Base-by-base conservation (phyloP, 2,888 invertebrate genomes). In the Cerastis leucographa region DNA sequence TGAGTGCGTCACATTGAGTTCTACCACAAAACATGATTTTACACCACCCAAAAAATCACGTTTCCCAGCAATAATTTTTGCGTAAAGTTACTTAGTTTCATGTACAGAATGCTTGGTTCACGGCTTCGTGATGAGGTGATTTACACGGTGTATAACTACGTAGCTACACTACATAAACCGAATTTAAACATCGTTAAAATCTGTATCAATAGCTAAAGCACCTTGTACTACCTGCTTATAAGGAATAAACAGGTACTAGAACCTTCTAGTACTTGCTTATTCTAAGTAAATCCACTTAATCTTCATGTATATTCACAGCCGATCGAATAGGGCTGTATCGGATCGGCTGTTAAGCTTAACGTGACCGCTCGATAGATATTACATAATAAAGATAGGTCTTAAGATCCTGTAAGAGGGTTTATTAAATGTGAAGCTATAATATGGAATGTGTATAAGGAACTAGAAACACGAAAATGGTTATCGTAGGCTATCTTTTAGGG, bases 261-360 rank as follows among this genome's bases (percentile, higher is more conserved):
- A n/a, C 17, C 9, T 8, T 22, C 3, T 35, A 35, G 35, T 35
- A 35, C 35, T 3, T 35, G 35, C 35, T 35, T 35, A 35, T 35
- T 44, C 12, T 40, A 11, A 29, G n/a, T 42, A 51, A 70, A 51
- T 51, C 29, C 19, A 14, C 12, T 7, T 29, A 49, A 51, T 44
- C 19, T 35, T 29, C 66, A 46, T 49, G 25, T 56, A 49, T 66
- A 76, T 76, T 76, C 56, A 76, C n/a, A 54, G 44, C 44, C 22
- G 25, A 65, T 46, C 25, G 17, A 44, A 46, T 76, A 65, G 17
- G 54, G 44, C 22, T 51, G 56, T 56, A 56, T 25, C 14, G 25
- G 25, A 25, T 56, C 25, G 14, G 56, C 14, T 25, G n/a, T 44
- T 44, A 25, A 40, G 12, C 19, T 35, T 64, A 40, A 56, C 77